Base-by-base conservation (phyloP, 2,113 vertebrate genomes). In the Pachyramphus minor region DNA sequence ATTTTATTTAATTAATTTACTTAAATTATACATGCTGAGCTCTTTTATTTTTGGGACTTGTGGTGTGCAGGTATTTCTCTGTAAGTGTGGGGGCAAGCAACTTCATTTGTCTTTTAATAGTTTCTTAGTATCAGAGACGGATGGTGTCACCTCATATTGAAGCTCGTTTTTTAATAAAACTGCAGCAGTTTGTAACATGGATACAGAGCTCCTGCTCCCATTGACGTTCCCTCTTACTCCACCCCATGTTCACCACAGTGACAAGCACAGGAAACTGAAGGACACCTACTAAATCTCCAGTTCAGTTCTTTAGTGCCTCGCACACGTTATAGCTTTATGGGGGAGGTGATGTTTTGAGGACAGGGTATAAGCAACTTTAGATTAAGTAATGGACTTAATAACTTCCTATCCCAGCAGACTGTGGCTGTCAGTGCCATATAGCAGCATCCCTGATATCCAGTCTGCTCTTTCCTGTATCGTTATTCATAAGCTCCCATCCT, bases 1-100 rank as follows among this genome's bases (percentile, higher is more conserved):
- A 74, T 89, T 76, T 94, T 89, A 94, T 96, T 91, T 93, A 74
- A 81, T 96, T 93, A 93, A 92, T 95, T 92, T 81, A 41, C 71
- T 94, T 82, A 87, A 92, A 78, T 97, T 55, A 84, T 41, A 77
- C 64, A 30, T 68, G 52, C 56, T 30, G 67, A 96, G 52, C 69
- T 88, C 39, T 84, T 88, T 78, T 95, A 90, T 90, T 95, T 83
- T 90, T 3, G 90, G 60, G 62, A 84, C 52, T 91, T 77, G 60
- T 14, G 67, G 60, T 33, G 28, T 90, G 73, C 88, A 92, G 86
- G 76, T 88, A 80, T 92, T 95, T 64, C 81, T 94, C 21, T 77
- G 39, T 74, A 90, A 87, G 66, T 1, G 53, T 42, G 88, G 84
- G 88, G 77, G 77, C 66, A 84, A 76, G 60, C n/a, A 62, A 23